These are phyloP conservation scores for Ophioderma brevispina DNA, from an alignment of 35 echinoderm and acorn worm species.

Conservation along the genomic window DNA sequence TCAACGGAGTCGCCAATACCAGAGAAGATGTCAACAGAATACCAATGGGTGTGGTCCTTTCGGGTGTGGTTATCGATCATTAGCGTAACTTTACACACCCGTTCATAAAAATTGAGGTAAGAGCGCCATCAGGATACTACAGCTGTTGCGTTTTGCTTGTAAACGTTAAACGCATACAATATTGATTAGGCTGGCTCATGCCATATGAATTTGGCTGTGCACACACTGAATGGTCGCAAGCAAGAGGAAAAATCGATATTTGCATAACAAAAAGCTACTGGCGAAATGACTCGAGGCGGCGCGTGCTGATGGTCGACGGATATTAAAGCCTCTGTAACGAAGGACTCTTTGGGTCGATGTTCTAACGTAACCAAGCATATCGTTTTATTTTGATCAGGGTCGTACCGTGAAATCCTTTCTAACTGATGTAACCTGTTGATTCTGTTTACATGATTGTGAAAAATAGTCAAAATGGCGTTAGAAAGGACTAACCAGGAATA, in stretches of 20 bases:
- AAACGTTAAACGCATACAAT: background rate
- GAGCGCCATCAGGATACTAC: background rate
- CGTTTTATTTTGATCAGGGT: background rate
- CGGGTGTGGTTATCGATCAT: constrained; percentile 2
- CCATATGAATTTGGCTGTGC: background rate
- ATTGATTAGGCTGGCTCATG: background rate
- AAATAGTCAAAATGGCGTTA: background rate
- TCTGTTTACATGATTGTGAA: background rate
- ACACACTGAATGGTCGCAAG: background rate
- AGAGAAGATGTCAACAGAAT: no score
- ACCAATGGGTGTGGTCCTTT: background rate
- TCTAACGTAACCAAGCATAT: background rate
- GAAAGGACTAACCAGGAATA: background rate
- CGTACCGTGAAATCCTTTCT: no score
- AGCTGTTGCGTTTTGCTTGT: background rate
- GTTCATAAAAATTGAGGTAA: background rate
- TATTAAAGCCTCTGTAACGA: background rate
- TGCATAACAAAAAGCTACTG: background rate
- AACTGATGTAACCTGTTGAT: background rate
- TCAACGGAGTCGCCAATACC: no score
- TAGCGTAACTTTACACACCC: background rate
- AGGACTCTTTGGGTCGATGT: background rate
- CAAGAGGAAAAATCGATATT: background rate
- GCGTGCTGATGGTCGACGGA: background rate
- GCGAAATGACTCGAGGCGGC: background rate